Evolutionary conservation across 92 coral and sea anemone genomes (phyloP).

Genomic region (Heliopora coerulea): DNA sequence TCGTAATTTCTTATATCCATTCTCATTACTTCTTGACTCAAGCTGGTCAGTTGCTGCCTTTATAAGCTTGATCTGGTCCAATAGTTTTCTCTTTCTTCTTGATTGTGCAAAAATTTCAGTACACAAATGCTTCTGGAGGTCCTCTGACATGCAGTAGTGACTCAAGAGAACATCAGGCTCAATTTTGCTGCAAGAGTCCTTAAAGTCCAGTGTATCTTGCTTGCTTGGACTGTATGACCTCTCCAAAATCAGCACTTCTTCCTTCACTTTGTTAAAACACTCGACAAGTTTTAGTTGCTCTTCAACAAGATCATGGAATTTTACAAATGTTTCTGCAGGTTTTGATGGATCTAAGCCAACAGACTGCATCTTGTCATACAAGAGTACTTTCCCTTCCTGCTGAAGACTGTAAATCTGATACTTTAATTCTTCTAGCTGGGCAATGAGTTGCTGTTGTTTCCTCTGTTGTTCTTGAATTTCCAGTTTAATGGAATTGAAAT

Average conservation of each 20-base stretch:
- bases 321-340: conserved; percentile 42
- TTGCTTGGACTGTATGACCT: not conserved
- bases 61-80: conserved; percentile 67
- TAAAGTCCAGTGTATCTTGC: not conserved
- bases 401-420: conserved; percentile 66
- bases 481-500: conserved; percentile 59
- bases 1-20: not conserved
- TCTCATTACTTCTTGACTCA: conserved; percentile 8
- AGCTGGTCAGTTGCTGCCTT: conserved; percentile 64
- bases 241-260: conserved; percentile 15
- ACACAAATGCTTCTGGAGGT: conserved; percentile 60
- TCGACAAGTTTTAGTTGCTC: conserved; percentile 31
- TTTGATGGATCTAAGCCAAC: conserved; percentile 44
- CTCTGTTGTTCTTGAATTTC: conserved; percentile 77
- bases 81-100: conserved; percentile 66
- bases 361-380: conserved; percentile 77
- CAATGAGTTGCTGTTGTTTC: conserved; percentile 61
- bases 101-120: conserved; percentile 56
- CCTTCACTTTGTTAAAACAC: conserved; percentile 5
- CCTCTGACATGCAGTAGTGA: conserved; percentile 14
- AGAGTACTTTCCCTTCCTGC: conserved; percentile 75
- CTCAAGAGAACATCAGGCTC: conserved; percentile 13
- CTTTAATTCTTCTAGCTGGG: conserved; percentile 71
- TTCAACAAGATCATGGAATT: conserved; percentile 31
- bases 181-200: not conserved